Evolutionary conservation across 2,888 invertebrate genomes (phyloP), one percentile per base, ranked within the genome.

Genomic region (Epinotia bilunana): DNA sequence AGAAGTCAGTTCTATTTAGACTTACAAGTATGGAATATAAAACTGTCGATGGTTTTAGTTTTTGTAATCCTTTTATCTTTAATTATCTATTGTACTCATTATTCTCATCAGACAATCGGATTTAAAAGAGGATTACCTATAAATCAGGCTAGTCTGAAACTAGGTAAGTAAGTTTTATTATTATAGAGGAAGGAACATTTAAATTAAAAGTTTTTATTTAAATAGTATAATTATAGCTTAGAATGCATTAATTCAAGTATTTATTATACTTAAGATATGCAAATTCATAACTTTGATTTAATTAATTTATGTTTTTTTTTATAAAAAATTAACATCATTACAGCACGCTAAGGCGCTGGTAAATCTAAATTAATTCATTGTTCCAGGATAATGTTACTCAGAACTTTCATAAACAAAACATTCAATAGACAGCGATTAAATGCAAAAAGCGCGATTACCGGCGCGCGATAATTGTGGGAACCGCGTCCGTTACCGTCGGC

Each of bases 401-500:
- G n/a, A 46, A 7, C 39, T 49, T 72, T 73, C 58, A 65, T 73
- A 65, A 73, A 46, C 57, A 69, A 11, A 68, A 39, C 58, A 57
- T 60, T 46, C 43, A 60, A 68, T 68, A 68, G 68, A 68, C 57
- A 28, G 46, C 69, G 69, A 69, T 69, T 69, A 69, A 69, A 58
- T 69, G 69, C 69, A 69, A 69, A 71, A 62, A 71, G 61, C 61
- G 55, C 58, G 69, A 57, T 67, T 57, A 67, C 55, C 39, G 55
- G 39, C 67, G 67, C 53, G 65, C 53, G 33, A 72, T 72, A 53
- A 72, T 63, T 23, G 63, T 63, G 55, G 69, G 57, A 65, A 65
- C 65, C 65, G 65, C 53, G 72, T 43, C 62, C 63, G n/a, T 57
- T 58, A 63, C 73, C 73, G 73, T 23, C 65, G 73, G 69, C 69